phyloP scores from a whole-genome alignment of 2,797 vertebrate species.

The Clarias pachynema region DNA sequence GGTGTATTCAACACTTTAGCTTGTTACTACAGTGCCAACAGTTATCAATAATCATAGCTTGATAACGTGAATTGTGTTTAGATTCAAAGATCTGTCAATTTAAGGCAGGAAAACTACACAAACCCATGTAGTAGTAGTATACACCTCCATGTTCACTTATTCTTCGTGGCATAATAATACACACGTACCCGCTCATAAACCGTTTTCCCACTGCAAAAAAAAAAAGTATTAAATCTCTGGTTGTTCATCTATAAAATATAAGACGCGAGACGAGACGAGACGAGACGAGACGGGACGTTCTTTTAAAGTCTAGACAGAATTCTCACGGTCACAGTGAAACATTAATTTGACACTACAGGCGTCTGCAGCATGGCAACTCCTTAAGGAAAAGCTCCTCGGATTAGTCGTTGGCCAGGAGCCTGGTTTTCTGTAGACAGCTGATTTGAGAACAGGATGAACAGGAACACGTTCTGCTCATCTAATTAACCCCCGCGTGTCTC shows the following conservation, averaged over 20 bases:
- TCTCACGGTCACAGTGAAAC: constrained; percentile 37
- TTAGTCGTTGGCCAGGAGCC: not conserved
- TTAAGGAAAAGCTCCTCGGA: constrained; percentile 29
- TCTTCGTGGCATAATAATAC: not conserved
- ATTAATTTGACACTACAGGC: constrained; percentile 24
- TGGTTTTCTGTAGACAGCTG: constrained; percentile 3
- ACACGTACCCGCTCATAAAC: not conserved
- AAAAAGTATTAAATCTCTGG: constrained; percentile 24
- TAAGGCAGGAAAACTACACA: not conserved
- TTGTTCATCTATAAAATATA: constrained; percentile 25
- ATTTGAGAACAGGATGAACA: not conserved
- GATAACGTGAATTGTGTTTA: not conserved
- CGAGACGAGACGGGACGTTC: not conserved
- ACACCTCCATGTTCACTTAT: constrained; percentile 6
- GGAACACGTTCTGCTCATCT: not conserved
- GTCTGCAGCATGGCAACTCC: constrained; percentile 35
- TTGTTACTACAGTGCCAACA: not conserved
- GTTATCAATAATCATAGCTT: not conserved
- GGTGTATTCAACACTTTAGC: not conserved
- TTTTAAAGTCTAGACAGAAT: constrained; percentile 6
- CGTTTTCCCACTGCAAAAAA: not conserved
- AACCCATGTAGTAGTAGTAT: not conserved
- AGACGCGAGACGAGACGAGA: not conserved
- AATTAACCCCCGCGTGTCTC: not conserved
- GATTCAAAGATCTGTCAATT: not conserved